A percentile compares a stretch with the other conserved stretches of the same genome.
Evolutionary conservation across 1,140 invertebrate species (phyloP).

Genomic region (Pollicipes pollicipes): DNA sequence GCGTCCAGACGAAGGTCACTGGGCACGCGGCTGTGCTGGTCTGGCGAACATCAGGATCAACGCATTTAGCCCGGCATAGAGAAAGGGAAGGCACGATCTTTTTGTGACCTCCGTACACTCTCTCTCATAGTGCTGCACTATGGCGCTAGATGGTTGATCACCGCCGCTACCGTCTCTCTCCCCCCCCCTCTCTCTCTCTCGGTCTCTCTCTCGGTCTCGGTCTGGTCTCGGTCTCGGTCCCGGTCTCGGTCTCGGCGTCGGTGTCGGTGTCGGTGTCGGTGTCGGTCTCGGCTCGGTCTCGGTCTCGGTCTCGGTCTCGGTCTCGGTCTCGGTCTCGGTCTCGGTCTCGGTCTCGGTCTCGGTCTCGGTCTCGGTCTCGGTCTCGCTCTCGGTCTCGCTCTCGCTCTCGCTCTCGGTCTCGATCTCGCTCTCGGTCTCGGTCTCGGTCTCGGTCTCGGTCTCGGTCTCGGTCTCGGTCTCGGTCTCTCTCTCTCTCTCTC

Average conservation of each 20-base stretch:
- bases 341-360: background rate
- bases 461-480: too few species aligned
- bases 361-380: background rate
- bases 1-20: too few species aligned
- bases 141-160: too few species aligned
- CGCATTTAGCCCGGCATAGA: too few species aligned
- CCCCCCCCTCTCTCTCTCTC: background rate
- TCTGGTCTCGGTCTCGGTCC: too few species aligned
- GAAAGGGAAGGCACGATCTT: too few species aligned
- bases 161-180: background rate
- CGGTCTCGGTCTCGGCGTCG: background rate
- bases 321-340: background rate
- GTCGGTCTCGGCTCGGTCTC: background rate
- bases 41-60: too few species aligned
- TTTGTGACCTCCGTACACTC: too few species aligned
- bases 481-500: too few species aligned
- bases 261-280: background rate
- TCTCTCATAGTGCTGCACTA: too few species aligned
- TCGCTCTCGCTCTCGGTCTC: background rate
- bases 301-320: background rate
- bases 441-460: too few species aligned
- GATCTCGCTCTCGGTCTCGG: slow-evolving; percentile 5
- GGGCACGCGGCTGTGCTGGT: too few species aligned
- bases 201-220: background rate
- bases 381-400: background rate